phyloP scores from a whole-genome alignment of 2,797 vertebrate species.

The Lagocephalus sceleratus region DNA sequence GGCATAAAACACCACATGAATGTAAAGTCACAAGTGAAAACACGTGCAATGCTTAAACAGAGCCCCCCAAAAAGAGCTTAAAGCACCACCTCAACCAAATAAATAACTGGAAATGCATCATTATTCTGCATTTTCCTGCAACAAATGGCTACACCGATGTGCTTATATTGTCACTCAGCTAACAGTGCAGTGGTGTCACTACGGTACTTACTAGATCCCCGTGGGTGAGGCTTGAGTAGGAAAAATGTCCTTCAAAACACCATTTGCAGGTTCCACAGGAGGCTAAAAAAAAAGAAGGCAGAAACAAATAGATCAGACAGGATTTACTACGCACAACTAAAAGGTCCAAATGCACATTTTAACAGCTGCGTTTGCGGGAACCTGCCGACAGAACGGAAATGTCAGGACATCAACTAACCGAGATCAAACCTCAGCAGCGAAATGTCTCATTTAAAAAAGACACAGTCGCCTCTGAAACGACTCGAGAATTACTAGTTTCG shows the following conservation, averaged over 20 bases:
- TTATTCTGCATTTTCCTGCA: too few species aligned
- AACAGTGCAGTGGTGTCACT: neutral
- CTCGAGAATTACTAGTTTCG: neutral
- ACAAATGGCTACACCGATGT: neutral
- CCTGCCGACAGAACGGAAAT: neutral
- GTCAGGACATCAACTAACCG: too few species aligned
- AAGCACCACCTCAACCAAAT: neutral
- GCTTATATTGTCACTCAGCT: too few species aligned
- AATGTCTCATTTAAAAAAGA: neutral
- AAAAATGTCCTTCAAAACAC: slow-evolving; percentile 59
- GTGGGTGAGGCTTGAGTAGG: slow-evolving; percentile 48
- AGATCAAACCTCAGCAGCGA: too few species aligned
- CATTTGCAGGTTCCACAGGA: slow-evolving; percentile 39
- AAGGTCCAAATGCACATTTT: neutral
- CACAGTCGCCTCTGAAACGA: too few species aligned
- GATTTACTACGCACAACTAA: neutral
- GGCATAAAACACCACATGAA: too few species aligned
- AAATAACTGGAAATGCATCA: too few species aligned
- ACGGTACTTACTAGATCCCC: slow-evolving; percentile 70
- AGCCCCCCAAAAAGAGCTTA: too few species aligned
- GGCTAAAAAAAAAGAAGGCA: slow-evolving; percentile 8
- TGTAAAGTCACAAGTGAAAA: too few species aligned
- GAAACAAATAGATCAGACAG: slow-evolving; percentile 1
- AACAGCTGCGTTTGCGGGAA: neutral
- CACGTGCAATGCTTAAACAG: too few species aligned